Evolutionary conservation across 1,140 invertebrate species (phyloP), one percentile per base, ranked within the genome.

Genomic region (Lysiphlebus fabarum): DNA sequence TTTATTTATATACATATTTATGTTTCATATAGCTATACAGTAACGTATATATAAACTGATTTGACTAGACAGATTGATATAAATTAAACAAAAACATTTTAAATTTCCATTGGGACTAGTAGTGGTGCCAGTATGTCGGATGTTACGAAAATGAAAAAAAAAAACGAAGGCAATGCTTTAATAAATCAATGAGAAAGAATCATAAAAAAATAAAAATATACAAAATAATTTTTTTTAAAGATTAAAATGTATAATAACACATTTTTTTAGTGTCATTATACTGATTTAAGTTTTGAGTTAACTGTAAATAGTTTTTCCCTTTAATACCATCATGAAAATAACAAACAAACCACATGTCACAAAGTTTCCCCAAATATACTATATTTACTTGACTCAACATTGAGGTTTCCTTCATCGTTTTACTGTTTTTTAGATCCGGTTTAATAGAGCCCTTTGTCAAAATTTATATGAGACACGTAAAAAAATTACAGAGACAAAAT

Each of bases 361-460:
- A 26, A 53, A 55, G 37, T 65, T 67, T 60, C 61, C 51, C 57
- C 34, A 59, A 56, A 61, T 61, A n/a, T 40, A 36, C 63, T 65
- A 67, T 63, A 63, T 67, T 63, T 67, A 67, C 48, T 41, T 48
- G 53, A 54, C 14, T 5, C 53, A 26, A 26, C 17, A 38, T 5
- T 43, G 41, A 38, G 53, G 5, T 54, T 11, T 43, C 53, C 53
- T 14, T 54, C 40, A 54, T 54, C 40, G 53, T 36, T 36, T 8
- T 33, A 54, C 49, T 36, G 38, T n/a, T 51, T 51, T 40, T 14
- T 10, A 47, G 54, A 41, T 38, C 55, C 43, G 17, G 43, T 42
- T 56, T n/a, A 7, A 10, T 26, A 48, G n/a, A 33, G 44, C 11
- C 41, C 17, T 26, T 26, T 26, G 17, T 26, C 17, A 26, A 26